Evolutionary conservation across 2,113 vertebrate genomes (phyloP), one percentile per base, ranked within the genome.

Genomic region (Ardeotis arabs): DNA sequence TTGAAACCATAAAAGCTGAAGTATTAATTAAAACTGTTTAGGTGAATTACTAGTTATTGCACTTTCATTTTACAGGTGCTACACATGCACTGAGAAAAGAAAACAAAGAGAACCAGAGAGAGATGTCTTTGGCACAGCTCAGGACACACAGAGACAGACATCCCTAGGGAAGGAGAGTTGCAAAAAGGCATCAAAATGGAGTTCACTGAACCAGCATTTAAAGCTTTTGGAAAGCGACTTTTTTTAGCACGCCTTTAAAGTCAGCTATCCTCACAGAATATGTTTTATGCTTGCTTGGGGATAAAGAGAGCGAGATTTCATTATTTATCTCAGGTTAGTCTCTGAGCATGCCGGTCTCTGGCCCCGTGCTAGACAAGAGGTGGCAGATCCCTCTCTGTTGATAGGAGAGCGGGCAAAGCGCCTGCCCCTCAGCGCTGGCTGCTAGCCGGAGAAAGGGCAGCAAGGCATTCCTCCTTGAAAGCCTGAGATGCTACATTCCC

Each of bases 131-230:
- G 85, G 73, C 29, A 28, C 60, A 90, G 86, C 64, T 77, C 44
- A 45, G 68, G 64, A 78, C 80, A 84, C 23, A 67, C 2, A 10
- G 45, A 93, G 49, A 87, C 66, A 92, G 60, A 60, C 50, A 84
- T 79, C 76, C 68, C 58, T 63, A 31, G 91, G 87, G 95, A 93
- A 68, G 60, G 37, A 73, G n/a, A 87, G 73, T 56, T 93, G 90
- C 86, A 93, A 95, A 94, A 94, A 93, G 76, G 53, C 92, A 72
- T 93, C 80, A 82, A 90, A 89, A 94, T 81, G 56, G 86, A 95
- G 76, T 84, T 94, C 83, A 89, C 53, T 93, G 94, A 96, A 89
- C 85, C 60, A 56, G 60, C 0, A 0, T 78, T 90, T 53, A 94
- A 96, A 93, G 79, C 76, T 90, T 92, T 87, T 82, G 73, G 74